Evolutionary conservation across 2,113 vertebrate genomes (phyloP).

Genomic region (Phainopepla nitens): DNA sequence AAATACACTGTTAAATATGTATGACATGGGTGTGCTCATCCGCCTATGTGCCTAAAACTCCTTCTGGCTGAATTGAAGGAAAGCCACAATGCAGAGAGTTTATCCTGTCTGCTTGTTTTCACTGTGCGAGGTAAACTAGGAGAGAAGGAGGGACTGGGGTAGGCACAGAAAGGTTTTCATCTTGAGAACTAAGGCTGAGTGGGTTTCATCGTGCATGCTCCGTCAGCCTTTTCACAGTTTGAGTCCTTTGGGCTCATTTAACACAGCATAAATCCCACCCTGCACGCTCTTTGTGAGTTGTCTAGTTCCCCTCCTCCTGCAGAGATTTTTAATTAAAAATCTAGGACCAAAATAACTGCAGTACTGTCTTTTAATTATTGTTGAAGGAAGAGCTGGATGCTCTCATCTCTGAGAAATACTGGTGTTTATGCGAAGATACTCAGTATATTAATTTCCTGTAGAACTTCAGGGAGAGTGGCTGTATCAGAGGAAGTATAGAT

Average conservation of each 20-base stretch:
- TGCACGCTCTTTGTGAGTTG: not conserved
- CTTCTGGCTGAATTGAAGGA: not conserved
- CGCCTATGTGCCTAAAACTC: not conserved
- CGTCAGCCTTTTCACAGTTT: not conserved
- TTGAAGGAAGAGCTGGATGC: not conserved
- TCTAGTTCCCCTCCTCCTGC: conserved; percentile 12
- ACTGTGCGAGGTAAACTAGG: not conserved
- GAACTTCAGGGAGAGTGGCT: not conserved
- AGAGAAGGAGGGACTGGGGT: not conserved
- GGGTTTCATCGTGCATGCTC: not conserved
- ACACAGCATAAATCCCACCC: not conserved
- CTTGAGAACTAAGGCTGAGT: not conserved
- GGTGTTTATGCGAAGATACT: not conserved
- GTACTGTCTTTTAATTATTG: not conserved
- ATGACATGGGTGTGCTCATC: not conserved
- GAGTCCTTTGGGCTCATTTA: conserved; percentile 23
- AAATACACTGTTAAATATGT: not conserved
- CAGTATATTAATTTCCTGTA: not conserved
- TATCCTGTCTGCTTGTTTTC: not conserved
- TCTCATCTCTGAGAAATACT: not conserved
- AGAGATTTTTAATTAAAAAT: conserved; percentile 59
- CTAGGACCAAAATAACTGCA: not conserved
- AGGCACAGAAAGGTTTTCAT: not conserved
- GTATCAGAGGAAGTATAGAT: not conserved
- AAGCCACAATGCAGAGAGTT: not conserved